Base-by-base conservation (phyloP, 92 coral and sea anemone genomes). In the Zoanthus sociatus region DNA sequence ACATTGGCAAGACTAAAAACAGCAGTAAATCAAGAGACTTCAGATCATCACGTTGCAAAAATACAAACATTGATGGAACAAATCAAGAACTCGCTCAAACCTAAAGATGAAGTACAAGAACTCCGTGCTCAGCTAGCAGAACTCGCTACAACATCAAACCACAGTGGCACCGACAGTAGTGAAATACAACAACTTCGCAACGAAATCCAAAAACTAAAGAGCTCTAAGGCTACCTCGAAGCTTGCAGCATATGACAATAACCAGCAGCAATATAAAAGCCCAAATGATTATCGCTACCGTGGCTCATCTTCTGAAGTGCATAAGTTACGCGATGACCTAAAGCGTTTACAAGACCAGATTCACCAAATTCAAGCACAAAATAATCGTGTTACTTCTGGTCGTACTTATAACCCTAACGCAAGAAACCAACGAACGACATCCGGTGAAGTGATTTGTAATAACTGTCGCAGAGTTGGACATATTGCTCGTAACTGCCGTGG, bases 111-210 rank as follows among this genome's bases (percentile, higher is more conserved):
- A 9, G n/a, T 51, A 51, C 79, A 75, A 48, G 79, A 75, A 9
- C 79, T 75, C 17, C 79, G 79, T 46, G 7, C 51, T 13, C 63
- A 75, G 32, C 5, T 75, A 26, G 20, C 58, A 4, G 60, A 75
- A n/a, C 79, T 75, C 1, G 26, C 26, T 26, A 26, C 26, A 26
- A 46, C 78, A 46, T 16, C 56, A 5, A 73, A 14, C 13, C 26
- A 14, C 45, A 70, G 45, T 30, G 17, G 46, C 3, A 9, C 14
- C 4, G 17, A 30, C 47, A 11, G 16, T 70, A 70, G 46, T 9
- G 75, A 70, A 45, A 7, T 47, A 44, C 56, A 73, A 73, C n/a
- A 45, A 73, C 56, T 73, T 73, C 60, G 33, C 55, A 33, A 73
- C 7, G 78, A 18, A 44, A 73, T 73, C 1, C 58, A 73, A 16